phyloP scores from a whole-genome alignment of 2,888 invertebrate genomes.

The Crossocerus cetratus region DNA sequence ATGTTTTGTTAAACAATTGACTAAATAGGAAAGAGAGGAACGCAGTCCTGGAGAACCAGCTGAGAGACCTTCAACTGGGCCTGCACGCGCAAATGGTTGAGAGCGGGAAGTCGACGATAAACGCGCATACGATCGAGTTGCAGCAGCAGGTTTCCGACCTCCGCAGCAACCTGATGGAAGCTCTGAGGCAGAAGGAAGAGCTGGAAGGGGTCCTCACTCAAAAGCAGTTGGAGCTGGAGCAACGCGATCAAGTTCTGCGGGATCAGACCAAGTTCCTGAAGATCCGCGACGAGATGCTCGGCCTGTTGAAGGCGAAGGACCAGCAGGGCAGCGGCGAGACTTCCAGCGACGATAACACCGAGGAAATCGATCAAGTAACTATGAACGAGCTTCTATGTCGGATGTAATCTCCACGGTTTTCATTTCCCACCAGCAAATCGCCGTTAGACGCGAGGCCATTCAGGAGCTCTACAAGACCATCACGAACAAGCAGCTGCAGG shows the following conservation, averaged over 20 bases:
- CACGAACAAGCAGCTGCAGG: slow-evolving; percentile 80
- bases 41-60: slow-evolving; percentile 56
- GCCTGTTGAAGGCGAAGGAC: slow-evolving; percentile 80
- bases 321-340: slow-evolving; percentile 69
- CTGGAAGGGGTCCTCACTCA: slow-evolving; percentile 78
- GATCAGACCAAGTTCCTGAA: slow-evolving; percentile 82
- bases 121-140: slow-evolving; percentile 57
- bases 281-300: slow-evolving; percentile 81
- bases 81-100: slow-evolving; percentile 56
- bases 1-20: neutral
- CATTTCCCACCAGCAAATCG: slow-evolving; percentile 75
- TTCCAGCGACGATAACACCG: slow-evolving; percentile 40
- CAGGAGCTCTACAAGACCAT: slow-evolving; percentile 78
- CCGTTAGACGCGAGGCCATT: slow-evolving; percentile 79
- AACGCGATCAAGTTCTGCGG: slow-evolving; percentile 80
- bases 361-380: slow-evolving; percentile 49
- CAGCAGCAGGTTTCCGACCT: slow-evolving; percentile 77
- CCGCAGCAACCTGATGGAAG: slow-evolving; percentile 77
- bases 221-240: slow-evolving; percentile 80
- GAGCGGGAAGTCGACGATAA: slow-evolving; percentile 50
- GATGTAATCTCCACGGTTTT: no score
- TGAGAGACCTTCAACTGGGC: slow-evolving; percentile 53
- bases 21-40: slow-evolving; percentile 58
- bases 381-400: neutral
- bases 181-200: slow-evolving; percentile 78